A percentile compares a stretch with the other conserved stretches of the same genome.
These are phyloP conservation scores for Takifugu ocellatus DNA, from an alignment of 2,797 vertebrate species.

Conservation along the genomic window DNA sequence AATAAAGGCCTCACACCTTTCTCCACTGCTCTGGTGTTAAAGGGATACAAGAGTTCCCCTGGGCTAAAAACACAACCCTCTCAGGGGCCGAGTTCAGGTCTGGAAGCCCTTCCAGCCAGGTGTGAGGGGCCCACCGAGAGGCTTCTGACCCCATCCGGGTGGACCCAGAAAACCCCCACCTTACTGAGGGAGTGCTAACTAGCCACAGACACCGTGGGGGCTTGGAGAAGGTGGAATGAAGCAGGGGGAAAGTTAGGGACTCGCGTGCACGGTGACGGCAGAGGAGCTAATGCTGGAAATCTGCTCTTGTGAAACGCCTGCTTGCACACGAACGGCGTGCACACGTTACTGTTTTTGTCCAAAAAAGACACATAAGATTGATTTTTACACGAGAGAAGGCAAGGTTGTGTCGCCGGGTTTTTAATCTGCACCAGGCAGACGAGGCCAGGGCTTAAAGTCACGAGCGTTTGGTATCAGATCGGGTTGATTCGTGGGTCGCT, in stretches of 20 bases:
- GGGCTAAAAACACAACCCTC: constrained; percentile 45
- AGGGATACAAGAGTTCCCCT: constrained; percentile 44
- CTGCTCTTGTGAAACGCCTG: constrained; percentile 39
- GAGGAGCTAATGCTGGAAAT: constrained; percentile 35
- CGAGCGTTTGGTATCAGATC: constrained; percentile 42
- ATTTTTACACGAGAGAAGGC: constrained; percentile 51
- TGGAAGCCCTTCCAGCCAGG: constrained; percentile 63
- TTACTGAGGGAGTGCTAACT: constrained; percentile 54
- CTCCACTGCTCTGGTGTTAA: constrained; percentile 59
- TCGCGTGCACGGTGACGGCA: too few species aligned
- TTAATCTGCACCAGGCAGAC: constrained; percentile 66
- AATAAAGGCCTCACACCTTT: constrained; percentile 57
- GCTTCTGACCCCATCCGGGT: constrained; percentile 21
- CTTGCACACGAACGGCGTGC: constrained; percentile 40
- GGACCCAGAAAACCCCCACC: constrained; percentile 48
- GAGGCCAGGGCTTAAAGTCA: constrained; percentile 42
- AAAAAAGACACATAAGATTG: constrained; percentile 44
- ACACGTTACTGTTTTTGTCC: constrained; percentile 27
- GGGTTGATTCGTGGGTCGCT: constrained; percentile 30
- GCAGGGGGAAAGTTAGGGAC: constrained; percentile 1
- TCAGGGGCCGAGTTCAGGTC: constrained; percentile 43
- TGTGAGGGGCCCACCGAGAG: constrained; percentile 58
- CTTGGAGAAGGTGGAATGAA: constrained; percentile 36
- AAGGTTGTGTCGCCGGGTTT: constrained; percentile 55
- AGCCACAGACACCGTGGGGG: constrained; percentile 59